A percentile compares a stretch with the other conserved stretches of the same genome.
phyloP scores from a whole-genome alignment of 2,888 invertebrate species.

The Fissipunctia ypsillon region DNA sequence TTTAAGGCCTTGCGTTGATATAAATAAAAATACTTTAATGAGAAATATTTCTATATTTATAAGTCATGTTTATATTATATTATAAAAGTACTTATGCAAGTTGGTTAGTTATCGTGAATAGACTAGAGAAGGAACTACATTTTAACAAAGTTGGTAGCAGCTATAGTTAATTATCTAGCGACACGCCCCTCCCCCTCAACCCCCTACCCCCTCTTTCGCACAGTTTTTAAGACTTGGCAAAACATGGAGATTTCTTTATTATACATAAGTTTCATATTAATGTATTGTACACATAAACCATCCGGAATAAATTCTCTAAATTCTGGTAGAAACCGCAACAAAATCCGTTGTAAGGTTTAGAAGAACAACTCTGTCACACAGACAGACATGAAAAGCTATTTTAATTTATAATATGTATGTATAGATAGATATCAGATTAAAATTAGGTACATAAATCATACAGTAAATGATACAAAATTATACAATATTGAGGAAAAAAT shows the following conservation, averaged over 20 bases:
- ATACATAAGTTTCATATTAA: too few relatives aligned
- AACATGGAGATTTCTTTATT: too few relatives aligned
- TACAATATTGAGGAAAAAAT: constrained; percentile 4
- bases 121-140: constrained; percentile 39
- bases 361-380: too few relatives aligned
- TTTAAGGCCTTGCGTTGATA: not conserved
- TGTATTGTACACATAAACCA: too few relatives aligned
- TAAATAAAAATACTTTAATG: constrained; percentile 11
- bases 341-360: too few relatives aligned
- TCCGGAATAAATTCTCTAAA: too few relatives aligned
- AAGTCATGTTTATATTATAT: constrained; percentile 20
- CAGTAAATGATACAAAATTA: constrained; percentile 17
- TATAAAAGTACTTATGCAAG: not conserved
- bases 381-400: too few relatives aligned
- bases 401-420: too few relatives aligned
- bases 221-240: too few relatives aligned
- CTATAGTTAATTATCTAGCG: not conserved
- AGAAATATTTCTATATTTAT: constrained; percentile 32
- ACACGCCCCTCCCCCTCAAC: too few relatives aligned
- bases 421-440: not conserved
- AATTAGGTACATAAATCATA: constrained; percentile 23
- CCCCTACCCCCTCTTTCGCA: too few relatives aligned
- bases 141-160: constrained; percentile 39
- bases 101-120: constrained; percentile 32
- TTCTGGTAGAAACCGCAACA: too few relatives aligned